phyloP scores from a whole-genome alignment of 2,888 invertebrate genomes.

The Girardia tigrina region DNA sequence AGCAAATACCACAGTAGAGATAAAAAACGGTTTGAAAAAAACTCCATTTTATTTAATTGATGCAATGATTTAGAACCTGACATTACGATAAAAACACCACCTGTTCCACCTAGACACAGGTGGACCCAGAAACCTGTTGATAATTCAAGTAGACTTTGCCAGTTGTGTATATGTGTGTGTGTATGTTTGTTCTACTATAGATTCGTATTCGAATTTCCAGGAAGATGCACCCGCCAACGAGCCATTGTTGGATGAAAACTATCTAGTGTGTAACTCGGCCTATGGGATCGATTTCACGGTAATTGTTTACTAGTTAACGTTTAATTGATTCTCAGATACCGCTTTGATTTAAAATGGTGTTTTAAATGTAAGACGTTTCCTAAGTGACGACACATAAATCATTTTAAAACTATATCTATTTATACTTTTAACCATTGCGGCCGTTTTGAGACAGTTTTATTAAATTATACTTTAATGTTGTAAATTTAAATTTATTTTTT shows the following conservation, averaged over 20 bases:
- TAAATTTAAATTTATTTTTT: too few species aligned
- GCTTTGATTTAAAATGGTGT: too few species aligned
- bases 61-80: not conserved
- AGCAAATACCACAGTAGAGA: too few species aligned
- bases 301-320: not conserved
- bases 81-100: not conserved
- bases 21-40: too few species aligned
- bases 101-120: not conserved
- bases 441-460: too few species aligned
- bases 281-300: conserved; percentile 14
- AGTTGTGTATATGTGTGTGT: not conserved
- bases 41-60: too few species aligned
- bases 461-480: too few species aligned
- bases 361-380: too few species aligned
- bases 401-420: too few species aligned
- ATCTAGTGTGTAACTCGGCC: not conserved
- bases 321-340: too few species aligned
- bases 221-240: not conserved
- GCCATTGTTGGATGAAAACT: not conserved
- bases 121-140: not conserved
- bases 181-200: not conserved
- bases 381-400: too few species aligned
- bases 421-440: too few species aligned
- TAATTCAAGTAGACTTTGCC: not conserved
- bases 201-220: not conserved